Conservation (phyloP, 2,113 vertebrate genomes). For the Brachypodius melanocephalos region DNA sequence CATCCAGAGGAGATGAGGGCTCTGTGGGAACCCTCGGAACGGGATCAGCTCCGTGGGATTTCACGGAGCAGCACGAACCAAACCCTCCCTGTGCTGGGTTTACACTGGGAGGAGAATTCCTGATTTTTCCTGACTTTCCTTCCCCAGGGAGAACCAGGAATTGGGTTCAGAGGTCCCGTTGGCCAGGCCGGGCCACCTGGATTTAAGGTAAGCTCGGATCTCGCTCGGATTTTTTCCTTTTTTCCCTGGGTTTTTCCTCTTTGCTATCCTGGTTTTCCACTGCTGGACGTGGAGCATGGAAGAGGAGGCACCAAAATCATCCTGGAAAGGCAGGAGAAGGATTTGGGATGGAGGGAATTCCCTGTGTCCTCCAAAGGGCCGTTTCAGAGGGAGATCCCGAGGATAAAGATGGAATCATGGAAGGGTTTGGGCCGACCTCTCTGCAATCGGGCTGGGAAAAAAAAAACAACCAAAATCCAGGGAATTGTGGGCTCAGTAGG, state of each 20-base stretch:
- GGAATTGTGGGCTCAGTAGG: neutral
- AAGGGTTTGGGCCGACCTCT: neutral
- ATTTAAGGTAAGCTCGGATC: slow-evolving; percentile 73
- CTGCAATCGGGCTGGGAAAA: neutral
- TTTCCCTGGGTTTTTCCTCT: neutral
- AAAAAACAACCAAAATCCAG: neutral
- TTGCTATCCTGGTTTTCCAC: neutral
- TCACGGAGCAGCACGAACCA: neutral
- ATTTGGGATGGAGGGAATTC: neutral
- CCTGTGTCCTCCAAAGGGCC: neutral
- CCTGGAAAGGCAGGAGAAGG: neutral
- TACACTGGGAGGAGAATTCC: neutral
- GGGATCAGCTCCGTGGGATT: neutral
- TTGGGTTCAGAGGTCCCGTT: slow-evolving; percentile 81
- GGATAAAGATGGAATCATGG: neutral
- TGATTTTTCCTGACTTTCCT: neutral
- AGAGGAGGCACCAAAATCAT: neutral
- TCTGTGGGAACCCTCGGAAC: neutral
- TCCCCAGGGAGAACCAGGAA: slow-evolving; percentile 83
- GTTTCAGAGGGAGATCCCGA: neutral
- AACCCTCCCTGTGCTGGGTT: neutral
- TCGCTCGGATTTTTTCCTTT: neutral
- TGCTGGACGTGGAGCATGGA: neutral
- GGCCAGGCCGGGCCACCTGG: slow-evolving; percentile 87
- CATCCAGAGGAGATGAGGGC: neutral